These are phyloP conservation scores for Babylonia areolata DNA, from an alignment of 1,140 invertebrate species.

Conservation along the genomic window DNA sequence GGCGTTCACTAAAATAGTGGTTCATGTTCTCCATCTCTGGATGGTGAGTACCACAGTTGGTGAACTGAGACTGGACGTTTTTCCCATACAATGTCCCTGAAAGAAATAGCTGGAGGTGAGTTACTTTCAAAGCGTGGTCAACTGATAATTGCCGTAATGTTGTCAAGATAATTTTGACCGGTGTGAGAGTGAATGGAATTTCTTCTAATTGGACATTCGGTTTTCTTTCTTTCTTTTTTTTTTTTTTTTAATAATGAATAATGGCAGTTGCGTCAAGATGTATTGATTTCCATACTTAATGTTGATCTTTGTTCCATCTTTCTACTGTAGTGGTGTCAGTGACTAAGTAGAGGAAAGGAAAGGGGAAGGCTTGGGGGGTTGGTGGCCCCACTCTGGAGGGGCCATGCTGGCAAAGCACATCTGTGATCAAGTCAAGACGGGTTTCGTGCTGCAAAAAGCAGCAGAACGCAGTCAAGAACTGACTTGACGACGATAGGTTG, in stretches of 20 bases:
- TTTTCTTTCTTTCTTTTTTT: background rate
- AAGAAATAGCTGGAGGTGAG: background rate
- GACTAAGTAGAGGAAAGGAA: background rate
- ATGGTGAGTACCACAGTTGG: background rate
- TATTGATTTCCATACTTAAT: background rate
- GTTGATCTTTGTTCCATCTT: background rate
- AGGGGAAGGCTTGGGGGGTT: background rate
- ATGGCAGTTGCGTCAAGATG: background rate
- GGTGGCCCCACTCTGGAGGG: background rate
- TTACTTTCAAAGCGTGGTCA: background rate
- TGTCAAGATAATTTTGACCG: constrained; percentile 3
- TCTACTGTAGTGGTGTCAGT: background rate
- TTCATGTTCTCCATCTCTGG: background rate
- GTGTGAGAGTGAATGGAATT: background rate
- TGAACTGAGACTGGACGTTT: background rate
- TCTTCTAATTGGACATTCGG: background rate
- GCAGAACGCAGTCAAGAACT: constrained; percentile 12
- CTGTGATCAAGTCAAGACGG: constrained; percentile 38
- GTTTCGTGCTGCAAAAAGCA: constrained; percentile 29
- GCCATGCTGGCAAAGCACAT: constrained; percentile 33
- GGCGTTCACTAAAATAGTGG: background rate
- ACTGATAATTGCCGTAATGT: background rate
- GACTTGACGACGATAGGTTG: constrained; percentile 28
- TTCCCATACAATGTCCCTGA: background rate
- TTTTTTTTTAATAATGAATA: background rate